phyloP scores from a whole-genome alignment of 2,888 invertebrate species.

The Lathronympha strigana region DNA sequence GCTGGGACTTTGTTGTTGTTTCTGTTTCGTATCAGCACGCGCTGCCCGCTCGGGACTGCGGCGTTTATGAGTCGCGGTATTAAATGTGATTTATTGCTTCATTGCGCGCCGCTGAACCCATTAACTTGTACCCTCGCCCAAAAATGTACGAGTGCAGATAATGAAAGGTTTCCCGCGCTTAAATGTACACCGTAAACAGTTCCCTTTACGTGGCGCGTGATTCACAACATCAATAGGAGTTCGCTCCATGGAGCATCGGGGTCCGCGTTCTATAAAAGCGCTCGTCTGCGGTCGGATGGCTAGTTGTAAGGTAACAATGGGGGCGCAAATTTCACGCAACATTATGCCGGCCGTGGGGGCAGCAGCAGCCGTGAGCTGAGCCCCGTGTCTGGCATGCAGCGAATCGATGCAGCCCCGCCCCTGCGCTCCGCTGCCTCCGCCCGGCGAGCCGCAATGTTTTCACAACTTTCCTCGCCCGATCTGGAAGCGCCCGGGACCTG shows the following conservation, averaged over 20 bases:
- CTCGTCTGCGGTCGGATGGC: slow-evolving; percentile 57
- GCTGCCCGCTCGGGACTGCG: slow-evolving; percentile 7
- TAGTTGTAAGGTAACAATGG: slow-evolving; percentile 71
- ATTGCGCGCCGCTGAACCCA: slow-evolving; percentile 15
- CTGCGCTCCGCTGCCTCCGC: slow-evolving; percentile 43
- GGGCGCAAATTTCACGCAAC: slow-evolving; percentile 79
- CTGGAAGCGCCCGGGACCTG: slow-evolving; percentile 36
- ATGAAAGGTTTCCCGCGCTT: slow-evolving; percentile 7
- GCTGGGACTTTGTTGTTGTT: slow-evolving; percentile 35
- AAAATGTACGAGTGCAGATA: slow-evolving; percentile 19
- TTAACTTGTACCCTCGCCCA: slow-evolving; percentile 24
- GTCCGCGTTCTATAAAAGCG: slow-evolving; percentile 60
- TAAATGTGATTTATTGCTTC: slow-evolving; percentile 34
- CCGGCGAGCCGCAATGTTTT: slow-evolving; percentile 52
- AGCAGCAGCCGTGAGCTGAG: slow-evolving; percentile 45
- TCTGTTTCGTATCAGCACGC: slow-evolving; percentile 31
- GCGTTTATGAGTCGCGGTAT: slow-evolving; percentile 24
- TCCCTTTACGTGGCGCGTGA: slow-evolving; percentile 46
- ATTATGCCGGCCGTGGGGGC: slow-evolving; percentile 64
- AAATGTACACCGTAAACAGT: slow-evolving; percentile 17
- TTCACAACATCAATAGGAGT: slow-evolving; percentile 54
- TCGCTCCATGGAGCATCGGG: slow-evolving; percentile 64
- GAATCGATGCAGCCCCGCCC: slow-evolving; percentile 76
- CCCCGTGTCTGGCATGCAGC: slow-evolving; percentile 62
- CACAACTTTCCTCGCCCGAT: slow-evolving; percentile 51